Percentiles rank a stretch among this genome's conserved stretches.
These are phyloP conservation scores for Ailuropoda melanoleuca DNA, from an alignment of 2,113 vertebrate species.

Conservation along the genomic window DNA sequence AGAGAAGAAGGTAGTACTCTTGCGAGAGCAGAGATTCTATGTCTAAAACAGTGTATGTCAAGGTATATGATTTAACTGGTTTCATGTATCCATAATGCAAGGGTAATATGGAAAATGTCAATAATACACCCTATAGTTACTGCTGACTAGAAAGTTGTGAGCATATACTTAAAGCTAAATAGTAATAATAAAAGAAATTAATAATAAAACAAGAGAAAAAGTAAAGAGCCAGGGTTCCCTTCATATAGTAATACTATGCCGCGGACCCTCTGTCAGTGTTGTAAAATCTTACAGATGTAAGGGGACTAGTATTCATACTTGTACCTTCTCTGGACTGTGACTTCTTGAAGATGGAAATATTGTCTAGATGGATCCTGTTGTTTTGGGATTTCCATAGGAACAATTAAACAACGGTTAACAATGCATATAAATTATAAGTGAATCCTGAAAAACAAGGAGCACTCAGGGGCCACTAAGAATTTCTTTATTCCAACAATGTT, in stretches of 20 bases:
- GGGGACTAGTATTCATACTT: background rate
- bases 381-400: background rate
- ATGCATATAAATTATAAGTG: background rate
- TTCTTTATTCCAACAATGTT: background rate
- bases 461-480: background rate
- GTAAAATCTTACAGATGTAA: background rate
- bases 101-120: background rate
- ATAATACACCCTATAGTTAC: background rate
- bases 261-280: background rate
- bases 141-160: background rate
- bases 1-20: background rate
- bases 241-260: background rate
- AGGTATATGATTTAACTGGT: background rate
- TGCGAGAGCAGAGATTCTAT: background rate
- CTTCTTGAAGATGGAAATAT: background rate
- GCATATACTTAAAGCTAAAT: background rate
- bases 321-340: background rate
- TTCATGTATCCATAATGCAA: background rate
- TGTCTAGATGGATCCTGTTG: background rate
- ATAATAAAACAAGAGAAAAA: background rate
- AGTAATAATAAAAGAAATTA: background rate
- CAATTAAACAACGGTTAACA: background rate
- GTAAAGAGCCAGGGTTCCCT: background rate
- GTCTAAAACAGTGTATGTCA: background rate
- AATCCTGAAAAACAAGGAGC: background rate